Evolutionary conservation across 2,888 invertebrate species (phyloP), one percentile per base, ranked within the genome.

Genomic region (Eustalomyia histrio): DNA sequence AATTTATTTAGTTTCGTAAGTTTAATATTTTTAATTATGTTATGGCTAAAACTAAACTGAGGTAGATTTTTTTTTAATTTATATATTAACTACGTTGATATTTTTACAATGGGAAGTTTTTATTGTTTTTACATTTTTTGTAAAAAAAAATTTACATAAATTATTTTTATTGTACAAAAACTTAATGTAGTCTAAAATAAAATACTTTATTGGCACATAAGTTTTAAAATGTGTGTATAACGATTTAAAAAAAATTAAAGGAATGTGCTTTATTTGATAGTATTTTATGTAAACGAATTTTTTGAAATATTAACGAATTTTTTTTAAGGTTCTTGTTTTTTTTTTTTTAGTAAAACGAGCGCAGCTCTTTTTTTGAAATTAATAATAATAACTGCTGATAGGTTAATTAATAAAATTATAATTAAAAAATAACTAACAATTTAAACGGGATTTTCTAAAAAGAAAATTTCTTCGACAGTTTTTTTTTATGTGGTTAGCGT

Each of bases 401-500:
- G 29, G 57, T 63, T 67, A 63, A 64, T 33, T 67, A 72, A 64
- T 57, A 60, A 65, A 73, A 24, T 53, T 52, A 29, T 21, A 24
- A n/a, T 16, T 35, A 35, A 52, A 50, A 68, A 18, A 47, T 21
- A 52, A 33, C 16, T 39, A 33, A 16, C 5, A 35, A 24, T 47
- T 47, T n/a, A n/a, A 5, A 33, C n/a, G n/a, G 5, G n/a, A 24
- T 39, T 17, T 12, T 29, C 35, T 60, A 39, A 53, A 52, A n/a
- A 12, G 2, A 24, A 73, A n/a, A 47, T 47, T n/a, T 3, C n/a
- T 24, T 14, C 47, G 16, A 9, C 35, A 24, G 33, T 17, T 55
- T 53, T 55, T 58, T 67, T 75, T 87, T 87, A 87, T 86, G 87
- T 89, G 85, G 87, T 80, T 88, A 90, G 14, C 90, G 87, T 80